phyloP scores from a whole-genome alignment of 2,888 invertebrate species.

The Cheilosia urbana region DNA sequence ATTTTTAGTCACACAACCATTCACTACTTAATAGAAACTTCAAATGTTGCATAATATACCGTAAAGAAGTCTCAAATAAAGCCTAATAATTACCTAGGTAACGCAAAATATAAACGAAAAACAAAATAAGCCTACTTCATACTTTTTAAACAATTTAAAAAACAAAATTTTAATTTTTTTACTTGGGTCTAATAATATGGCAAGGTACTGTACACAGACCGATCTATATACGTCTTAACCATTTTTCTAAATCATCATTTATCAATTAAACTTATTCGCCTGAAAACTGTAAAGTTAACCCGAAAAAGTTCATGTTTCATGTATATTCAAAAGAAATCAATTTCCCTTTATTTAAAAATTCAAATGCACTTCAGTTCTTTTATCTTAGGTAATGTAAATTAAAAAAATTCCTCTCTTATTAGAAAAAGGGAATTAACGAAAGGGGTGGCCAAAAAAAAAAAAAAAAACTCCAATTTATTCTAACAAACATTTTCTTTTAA shows the following conservation, averaged over 20 bases:
- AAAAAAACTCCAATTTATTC: slow-evolving; percentile 72
- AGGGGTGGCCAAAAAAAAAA: slow-evolving; percentile 56
- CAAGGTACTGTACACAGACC: too few relatives aligned
- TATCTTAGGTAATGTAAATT: slow-evolving; percentile 76
- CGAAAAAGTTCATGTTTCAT: slow-evolving; percentile 40
- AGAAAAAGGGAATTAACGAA: slow-evolving; percentile 73
- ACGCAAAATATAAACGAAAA: too few relatives aligned
- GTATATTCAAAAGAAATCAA: slow-evolving; percentile 61
- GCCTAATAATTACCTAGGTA: too few relatives aligned
- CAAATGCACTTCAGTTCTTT: slow-evolving; percentile 75
- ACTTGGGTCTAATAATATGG: too few relatives aligned
- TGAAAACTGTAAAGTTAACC: slow-evolving; percentile 55
- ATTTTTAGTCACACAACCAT: too few relatives aligned
- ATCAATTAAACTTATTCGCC: slow-evolving; percentile 70
- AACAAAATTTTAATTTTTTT: too few relatives aligned
- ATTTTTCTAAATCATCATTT: slow-evolving; percentile 46
- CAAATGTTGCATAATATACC: too few relatives aligned
- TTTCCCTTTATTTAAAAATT: slow-evolving; percentile 72
- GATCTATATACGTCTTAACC: not conserved
- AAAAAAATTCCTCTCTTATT: slow-evolving; percentile 74
- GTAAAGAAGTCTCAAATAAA: too few relatives aligned
- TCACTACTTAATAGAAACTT: too few relatives aligned
- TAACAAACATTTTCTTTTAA: slow-evolving; percentile 76
- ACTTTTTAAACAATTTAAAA: too few relatives aligned
- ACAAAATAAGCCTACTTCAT: too few relatives aligned